Evolutionary conservation across 2,888 invertebrate genomes (phyloP).

Genomic region (Cacoxenus indagator): DNA sequence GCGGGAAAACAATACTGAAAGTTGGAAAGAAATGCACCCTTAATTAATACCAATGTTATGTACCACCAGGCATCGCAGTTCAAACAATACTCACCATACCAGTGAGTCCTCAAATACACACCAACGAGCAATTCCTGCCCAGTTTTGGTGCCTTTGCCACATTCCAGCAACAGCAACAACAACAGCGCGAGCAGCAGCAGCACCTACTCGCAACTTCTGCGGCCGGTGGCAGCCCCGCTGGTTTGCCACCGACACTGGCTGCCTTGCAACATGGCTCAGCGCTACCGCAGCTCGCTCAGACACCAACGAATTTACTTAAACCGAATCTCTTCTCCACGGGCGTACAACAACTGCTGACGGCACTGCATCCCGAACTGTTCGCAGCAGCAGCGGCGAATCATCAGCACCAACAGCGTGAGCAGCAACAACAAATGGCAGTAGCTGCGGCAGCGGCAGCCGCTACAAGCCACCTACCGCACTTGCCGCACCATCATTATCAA

Average conservation of each 20-base stretch:
- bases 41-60: too few relatives aligned
- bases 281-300: constrained; percentile 63
- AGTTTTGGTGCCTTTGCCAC: constrained; percentile 66
- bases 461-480: constrained; percentile 46
- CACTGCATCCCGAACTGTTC: constrained; percentile 80
- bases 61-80: constrained; percentile 88
- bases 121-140: constrained; percentile 74
- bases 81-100: constrained; percentile 97
- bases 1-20: too few relatives aligned
- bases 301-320: constrained; percentile 80
- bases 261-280: constrained; percentile 67
- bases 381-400: constrained; percentile 68
- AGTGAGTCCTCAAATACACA: constrained; percentile 86
- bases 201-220: constrained; percentile 20
- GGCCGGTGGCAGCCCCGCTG: constrained; percentile 15
- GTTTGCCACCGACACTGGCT: constrained; percentile 70
- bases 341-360: constrained; percentile 82
- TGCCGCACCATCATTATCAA: constrained; percentile 44
- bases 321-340: constrained; percentile 83
- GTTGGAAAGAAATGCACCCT: too few relatives aligned
- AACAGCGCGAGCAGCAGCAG: constrained; percentile 50
- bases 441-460: constrained; percentile 45
- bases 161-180: constrained; percentile 52
- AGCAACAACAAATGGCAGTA: constrained; percentile 68
- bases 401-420: constrained; percentile 73